These are phyloP conservation scores for Hipparchia semele DNA, from an alignment of 2,888 invertebrate genomes.

Conservation along the genomic window DNA sequence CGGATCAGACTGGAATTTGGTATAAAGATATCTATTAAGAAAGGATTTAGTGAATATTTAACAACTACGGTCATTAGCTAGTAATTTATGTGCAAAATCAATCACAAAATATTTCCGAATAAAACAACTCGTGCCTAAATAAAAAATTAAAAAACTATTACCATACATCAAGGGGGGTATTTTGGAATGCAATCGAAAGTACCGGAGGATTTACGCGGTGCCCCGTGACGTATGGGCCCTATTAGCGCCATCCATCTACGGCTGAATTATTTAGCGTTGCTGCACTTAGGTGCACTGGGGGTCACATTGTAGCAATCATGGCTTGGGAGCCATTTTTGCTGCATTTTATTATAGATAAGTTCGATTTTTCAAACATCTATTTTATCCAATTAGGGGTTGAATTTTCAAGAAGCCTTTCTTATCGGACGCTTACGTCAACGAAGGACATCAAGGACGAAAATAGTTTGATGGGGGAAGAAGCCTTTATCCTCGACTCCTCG, in stretches of 20 bases:
- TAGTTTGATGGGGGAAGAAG: too few species aligned
- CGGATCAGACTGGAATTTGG: too few species aligned
- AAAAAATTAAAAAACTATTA: constrained; percentile 28
- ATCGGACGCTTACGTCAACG: too few species aligned
- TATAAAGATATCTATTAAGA: too few species aligned
- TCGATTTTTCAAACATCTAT: too few species aligned
- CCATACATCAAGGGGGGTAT: constrained; percentile 40
- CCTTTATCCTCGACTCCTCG: too few species aligned
- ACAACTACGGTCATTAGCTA: too few species aligned
- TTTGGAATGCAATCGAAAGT: constrained; percentile 64
- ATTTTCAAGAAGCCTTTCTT: too few species aligned
- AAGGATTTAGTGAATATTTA: too few species aligned
- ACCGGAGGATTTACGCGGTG: constrained; percentile 73
- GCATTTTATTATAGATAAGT: background rate
- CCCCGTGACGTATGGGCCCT: constrained; percentile 65
- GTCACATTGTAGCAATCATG: constrained; percentile 29
- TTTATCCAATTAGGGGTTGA: too few species aligned
- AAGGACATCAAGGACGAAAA: too few species aligned
- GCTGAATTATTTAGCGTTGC: constrained; percentile 71
- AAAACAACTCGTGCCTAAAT: constrained; percentile 7
- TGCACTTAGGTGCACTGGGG: constrained; percentile 61
- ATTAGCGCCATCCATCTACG: constrained; percentile 65
- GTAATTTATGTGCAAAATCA: constrained; percentile 3
- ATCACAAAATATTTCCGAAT: constrained; percentile 3
- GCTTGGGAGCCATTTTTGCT: constrained; percentile 15